These are phyloP conservation scores for Andrena chrysosceles DNA, from an alignment of 2,888 invertebrate genomes.

Conservation along the genomic window DNA sequence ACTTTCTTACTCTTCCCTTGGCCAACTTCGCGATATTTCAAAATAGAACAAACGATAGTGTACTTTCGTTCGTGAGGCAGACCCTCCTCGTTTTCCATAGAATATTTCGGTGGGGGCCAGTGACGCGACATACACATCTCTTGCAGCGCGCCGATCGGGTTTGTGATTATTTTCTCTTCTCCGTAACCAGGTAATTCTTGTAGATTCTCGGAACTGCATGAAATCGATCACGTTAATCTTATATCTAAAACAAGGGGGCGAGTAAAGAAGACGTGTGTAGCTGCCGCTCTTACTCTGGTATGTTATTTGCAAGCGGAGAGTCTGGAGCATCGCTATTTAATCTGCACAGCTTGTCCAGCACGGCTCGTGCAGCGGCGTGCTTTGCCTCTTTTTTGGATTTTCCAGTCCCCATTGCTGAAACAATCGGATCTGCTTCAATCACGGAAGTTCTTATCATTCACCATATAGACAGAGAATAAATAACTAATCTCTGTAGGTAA, in stretches of 20 bases:
- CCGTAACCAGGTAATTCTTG: constrained; percentile 81
- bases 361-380: constrained; percentile 96
- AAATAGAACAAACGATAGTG: constrained; percentile 95
- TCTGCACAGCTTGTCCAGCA: constrained; percentile 94
- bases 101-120: constrained; percentile 97
- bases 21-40: constrained; percentile 94
- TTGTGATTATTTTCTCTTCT: constrained; percentile 94
- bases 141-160: constrained; percentile 97
- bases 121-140: constrained; percentile 98
- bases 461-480: constrained; percentile 1
- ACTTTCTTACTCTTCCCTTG: constrained; percentile 98
- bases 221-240: constrained; percentile 1
- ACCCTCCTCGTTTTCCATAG: constrained; percentile 94
- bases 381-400: constrained; percentile 99
- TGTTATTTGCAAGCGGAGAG: constrained; percentile 80
- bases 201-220: constrained; percentile 83
- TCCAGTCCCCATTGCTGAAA: constrained; percentile 94
- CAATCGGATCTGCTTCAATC: constrained; percentile 81
- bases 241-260: not conserved
- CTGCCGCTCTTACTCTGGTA: constrained; percentile 79
- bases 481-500: not conserved
- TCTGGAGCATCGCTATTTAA: constrained; percentile 86
- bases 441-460: constrained; percentile 70
- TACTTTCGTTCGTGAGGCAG: constrained; percentile 97
- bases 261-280: not conserved